Conservation (phyloP, 2,797 vertebrate genomes). For the Macropus fuliginosus region DNA sequence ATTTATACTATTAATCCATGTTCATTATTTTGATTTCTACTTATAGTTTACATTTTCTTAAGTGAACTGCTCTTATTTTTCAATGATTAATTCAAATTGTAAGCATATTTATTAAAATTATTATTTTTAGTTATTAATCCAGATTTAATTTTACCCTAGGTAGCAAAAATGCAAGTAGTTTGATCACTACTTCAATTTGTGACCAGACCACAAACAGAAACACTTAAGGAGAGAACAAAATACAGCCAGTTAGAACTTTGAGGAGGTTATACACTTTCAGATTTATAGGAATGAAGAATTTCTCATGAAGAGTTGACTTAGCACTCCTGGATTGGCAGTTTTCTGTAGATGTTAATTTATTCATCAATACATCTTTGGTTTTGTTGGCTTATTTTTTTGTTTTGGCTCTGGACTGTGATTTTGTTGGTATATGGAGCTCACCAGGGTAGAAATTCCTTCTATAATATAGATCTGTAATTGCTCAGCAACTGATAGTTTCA, state of each 20-base stretch:
- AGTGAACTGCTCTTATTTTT: slow-evolving; percentile 63
- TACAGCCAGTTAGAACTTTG: background rate
- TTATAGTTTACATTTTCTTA: slow-evolving; percentile 68
- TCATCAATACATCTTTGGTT: background rate
- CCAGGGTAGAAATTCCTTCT: background rate
- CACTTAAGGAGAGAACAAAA: background rate
- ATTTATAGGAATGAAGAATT: slow-evolving; percentile 14
- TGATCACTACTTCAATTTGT: background rate
- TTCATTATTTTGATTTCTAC: slow-evolving; percentile 62
- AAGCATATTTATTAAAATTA: slow-evolving; percentile 70
- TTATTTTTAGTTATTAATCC: slow-evolving; percentile 73
- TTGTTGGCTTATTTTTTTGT: background rate
- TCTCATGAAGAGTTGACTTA: slow-evolving; percentile 49
- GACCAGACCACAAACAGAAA: background rate
- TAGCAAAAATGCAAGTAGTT: slow-evolving; percentile 32
- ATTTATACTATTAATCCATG: background rate
- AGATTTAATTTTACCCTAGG: slow-evolving; percentile 56
- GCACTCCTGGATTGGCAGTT: slow-evolving; percentile 23
- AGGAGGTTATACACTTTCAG: slow-evolving; percentile 2
- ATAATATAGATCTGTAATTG: background rate
- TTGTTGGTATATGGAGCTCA: background rate
- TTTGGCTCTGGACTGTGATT: background rate
- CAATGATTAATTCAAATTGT: slow-evolving; percentile 76
- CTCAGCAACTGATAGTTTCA: background rate
- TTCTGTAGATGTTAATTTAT: slow-evolving; percentile 46